Percentiles rank a stretch among this genome's conserved stretches.
Conservation (phyloP, 2,888 invertebrate genomes). For the Heliconius erato region DNA sequence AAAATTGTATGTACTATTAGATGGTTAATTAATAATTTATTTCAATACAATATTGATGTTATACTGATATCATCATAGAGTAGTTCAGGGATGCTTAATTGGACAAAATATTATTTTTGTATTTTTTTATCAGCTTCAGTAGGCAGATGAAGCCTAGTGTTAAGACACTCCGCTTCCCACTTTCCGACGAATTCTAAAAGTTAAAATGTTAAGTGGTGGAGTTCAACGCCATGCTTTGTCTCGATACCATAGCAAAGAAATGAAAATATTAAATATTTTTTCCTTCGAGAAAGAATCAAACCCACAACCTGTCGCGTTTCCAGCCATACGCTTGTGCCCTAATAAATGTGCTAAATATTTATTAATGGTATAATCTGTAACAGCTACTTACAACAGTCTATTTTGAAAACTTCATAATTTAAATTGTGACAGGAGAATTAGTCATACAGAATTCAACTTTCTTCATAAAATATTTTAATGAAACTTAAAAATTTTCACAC, state of each 20-base stretch:
- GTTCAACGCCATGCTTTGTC: too few species aligned
- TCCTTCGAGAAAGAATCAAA: too few species aligned
- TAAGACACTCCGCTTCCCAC: too few species aligned
- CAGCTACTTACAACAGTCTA: neutral
- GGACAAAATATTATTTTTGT: neutral
- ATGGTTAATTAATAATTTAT: neutral
- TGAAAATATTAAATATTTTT: too few species aligned
- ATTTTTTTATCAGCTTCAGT: neutral
- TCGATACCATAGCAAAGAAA: too few species aligned
- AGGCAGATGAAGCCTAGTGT: too few species aligned
- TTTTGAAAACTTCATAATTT: neutral
- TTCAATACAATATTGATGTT: neutral
- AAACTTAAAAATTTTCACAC: conserved; percentile 13
- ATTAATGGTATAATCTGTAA: neutral
- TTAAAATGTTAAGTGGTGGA: too few species aligned
- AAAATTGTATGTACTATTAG: neutral
- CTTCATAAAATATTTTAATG: conserved; percentile 5
- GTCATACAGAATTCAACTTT: neutral
- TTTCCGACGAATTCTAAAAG: too few species aligned
- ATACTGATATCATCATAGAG: neutral
- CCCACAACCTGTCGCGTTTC: too few species aligned
- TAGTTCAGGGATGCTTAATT: neutral
- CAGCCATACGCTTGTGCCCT: too few species aligned
- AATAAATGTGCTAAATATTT: neutral
- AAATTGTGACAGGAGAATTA: neutral